Evolutionary conservation across 2,797 vertebrate genomes (phyloP).

Genomic region (Pteronotus mesoamericanus): DNA sequence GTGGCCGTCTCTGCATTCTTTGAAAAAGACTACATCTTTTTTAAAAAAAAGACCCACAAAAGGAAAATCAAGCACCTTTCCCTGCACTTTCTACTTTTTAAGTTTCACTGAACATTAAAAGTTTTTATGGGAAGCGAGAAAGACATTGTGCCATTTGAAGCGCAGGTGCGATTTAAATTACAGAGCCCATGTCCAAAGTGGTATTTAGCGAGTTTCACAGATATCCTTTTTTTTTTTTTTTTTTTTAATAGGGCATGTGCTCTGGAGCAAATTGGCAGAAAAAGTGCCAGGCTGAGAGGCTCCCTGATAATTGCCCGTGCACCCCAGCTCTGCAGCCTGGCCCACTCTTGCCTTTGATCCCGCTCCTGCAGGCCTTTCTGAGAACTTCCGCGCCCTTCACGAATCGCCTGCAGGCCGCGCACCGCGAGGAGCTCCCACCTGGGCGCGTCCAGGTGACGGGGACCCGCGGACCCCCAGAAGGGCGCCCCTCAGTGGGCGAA

Average conservation of each 20-base stretch:
- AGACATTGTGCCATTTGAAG: constrained; percentile 37
- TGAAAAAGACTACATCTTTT: constrained; percentile 27
- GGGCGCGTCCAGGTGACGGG: constrained; percentile 61
- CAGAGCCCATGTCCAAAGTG: constrained; percentile 5
- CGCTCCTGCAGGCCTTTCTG: constrained; percentile 48
- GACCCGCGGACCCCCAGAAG: constrained; percentile 52
- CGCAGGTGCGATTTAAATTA: constrained; percentile 10
- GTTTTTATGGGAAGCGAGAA: constrained; percentile 32
- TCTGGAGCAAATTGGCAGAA: neutral
- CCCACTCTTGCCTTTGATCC: neutral
- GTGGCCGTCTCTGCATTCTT: constrained; percentile 9
- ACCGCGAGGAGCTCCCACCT: constrained; percentile 61
- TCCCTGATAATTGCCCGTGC: neutral
- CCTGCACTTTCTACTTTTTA: neutral
- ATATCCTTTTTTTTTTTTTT: neutral
- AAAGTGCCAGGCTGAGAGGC: neutral
- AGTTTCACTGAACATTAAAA: constrained; percentile 50
- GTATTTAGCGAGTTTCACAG: constrained; percentile 24
- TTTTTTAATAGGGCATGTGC: neutral
- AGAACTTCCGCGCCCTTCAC: constrained; percentile 37
- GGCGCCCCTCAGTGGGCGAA: constrained; percentile 35
- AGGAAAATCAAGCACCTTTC: neutral
- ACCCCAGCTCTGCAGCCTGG: neutral
- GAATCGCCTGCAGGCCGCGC: constrained; percentile 42
- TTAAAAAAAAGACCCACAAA: neutral